These are phyloP conservation scores for Macrobrachium rosenbergii DNA, from an alignment of 1,140 invertebrate species.

Conservation along the genomic window DNA sequence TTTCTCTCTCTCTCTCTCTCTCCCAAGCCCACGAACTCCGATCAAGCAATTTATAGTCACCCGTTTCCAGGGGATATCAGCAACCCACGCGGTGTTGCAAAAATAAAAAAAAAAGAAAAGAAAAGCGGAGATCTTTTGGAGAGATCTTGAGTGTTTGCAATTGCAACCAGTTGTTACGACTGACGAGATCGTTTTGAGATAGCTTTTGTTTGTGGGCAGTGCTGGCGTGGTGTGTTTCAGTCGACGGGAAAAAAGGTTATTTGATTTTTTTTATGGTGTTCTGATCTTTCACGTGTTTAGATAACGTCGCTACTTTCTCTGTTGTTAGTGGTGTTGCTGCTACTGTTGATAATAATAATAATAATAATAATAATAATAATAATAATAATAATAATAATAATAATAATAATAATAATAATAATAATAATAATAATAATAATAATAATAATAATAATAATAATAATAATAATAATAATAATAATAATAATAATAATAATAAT, in stretches of 20 bases:
- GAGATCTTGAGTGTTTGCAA: background rate
- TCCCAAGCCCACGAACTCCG: too few species aligned
- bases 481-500: background rate
- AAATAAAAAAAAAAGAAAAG: background rate
- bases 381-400: slow-evolving; percentile 7
- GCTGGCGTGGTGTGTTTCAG: too few species aligned
- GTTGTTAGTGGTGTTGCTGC: background rate
- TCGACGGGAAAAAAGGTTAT: too few species aligned
- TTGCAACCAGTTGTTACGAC: too few species aligned
- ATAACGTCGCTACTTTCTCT: background rate
- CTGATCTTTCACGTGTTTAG: too few species aligned
- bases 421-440: background rate
- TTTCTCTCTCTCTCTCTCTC: background rate
- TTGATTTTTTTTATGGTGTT: too few species aligned
- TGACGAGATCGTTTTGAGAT: too few species aligned
- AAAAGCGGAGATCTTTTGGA: background rate
- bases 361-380: background rate
- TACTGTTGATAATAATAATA: background rate
- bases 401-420: slow-evolving; percentile 5
- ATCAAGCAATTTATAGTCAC: background rate
- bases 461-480: slow-evolving; percentile 10
- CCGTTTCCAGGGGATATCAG: background rate
- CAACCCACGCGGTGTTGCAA: too few species aligned
- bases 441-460: background rate
- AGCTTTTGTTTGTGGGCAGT: too few species aligned